These are phyloP conservation scores for Euproctis similis DNA, from an alignment of 2,888 invertebrate genomes.

Conservation along the genomic window DNA sequence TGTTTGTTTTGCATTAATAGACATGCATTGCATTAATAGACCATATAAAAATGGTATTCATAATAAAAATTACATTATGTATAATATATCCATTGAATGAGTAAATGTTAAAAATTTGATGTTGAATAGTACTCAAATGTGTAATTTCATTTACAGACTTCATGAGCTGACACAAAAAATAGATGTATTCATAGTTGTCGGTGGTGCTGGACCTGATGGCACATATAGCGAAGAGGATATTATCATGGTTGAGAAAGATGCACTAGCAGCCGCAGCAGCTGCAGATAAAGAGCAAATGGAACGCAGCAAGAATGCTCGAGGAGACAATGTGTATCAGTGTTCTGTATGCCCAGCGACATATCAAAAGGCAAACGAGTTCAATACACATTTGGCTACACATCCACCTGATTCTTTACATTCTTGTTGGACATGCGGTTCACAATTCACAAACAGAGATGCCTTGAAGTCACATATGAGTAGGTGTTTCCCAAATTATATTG, in stretches of 20 bases:
- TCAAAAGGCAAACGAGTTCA: constrained; percentile 25
- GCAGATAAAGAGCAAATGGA: constrained; percentile 51
- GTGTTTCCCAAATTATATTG: too few species aligned
- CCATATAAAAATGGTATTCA: too few species aligned
- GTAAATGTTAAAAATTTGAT: too few species aligned
- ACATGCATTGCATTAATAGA: too few species aligned
- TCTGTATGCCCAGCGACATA: constrained; percentile 58
- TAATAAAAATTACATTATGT: too few species aligned
- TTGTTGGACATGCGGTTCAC: constrained; percentile 66
- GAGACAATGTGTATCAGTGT: constrained; percentile 60
- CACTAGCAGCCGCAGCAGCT: constrained; percentile 47
- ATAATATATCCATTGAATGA: too few species aligned
- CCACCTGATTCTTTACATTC: constrained; percentile 44
- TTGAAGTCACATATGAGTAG: constrained; percentile 21
- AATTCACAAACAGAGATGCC: constrained; percentile 34
- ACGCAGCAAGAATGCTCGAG: constrained; percentile 44
- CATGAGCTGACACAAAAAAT: constrained; percentile 65
- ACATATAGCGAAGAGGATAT: constrained; percentile 62
- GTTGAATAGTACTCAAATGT: too few species aligned
- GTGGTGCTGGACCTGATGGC: constrained; percentile 44
- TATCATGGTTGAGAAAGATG: constrained; percentile 61
- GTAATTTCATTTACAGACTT: constrained; percentile 24
- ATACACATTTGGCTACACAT: constrained; percentile 38
- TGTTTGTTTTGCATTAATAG: too few species aligned
- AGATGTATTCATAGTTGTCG: constrained; percentile 66